phyloP scores from a whole-genome alignment of 1,140 invertebrate species.

The Dreissena polymorpha region DNA sequence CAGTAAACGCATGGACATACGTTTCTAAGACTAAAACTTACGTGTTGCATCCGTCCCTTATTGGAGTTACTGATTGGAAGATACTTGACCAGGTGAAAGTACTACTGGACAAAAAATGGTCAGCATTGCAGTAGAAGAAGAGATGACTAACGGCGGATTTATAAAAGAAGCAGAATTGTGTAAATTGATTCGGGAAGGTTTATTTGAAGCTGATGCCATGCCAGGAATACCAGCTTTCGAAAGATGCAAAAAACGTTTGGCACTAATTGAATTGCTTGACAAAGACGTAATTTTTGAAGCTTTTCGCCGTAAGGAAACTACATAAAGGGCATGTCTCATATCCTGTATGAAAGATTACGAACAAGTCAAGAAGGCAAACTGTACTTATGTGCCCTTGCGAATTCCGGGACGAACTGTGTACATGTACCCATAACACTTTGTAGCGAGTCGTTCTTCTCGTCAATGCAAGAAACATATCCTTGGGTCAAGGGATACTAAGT shows the following conservation, averaged over 20 bases:
- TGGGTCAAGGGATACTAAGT: no score
- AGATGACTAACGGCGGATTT: neutral
- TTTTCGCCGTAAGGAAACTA: neutral
- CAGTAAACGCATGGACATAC: no score
- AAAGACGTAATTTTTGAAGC: conserved; percentile 10
- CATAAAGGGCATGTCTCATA: no score
- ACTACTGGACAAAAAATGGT: neutral
- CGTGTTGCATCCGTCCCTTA: neutral
- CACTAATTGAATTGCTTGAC: conserved; percentile 1
- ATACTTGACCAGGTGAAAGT: conserved; percentile 18
- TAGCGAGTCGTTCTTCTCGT: no score
- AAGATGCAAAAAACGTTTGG: neutral
- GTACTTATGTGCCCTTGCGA: neutral
- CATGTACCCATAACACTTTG: no score
- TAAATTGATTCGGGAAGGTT: no score
- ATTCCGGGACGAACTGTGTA: no score
- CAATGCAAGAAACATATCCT: no score
- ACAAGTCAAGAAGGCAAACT: no score
- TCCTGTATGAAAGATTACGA: no score
- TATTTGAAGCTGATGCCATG: conserved; percentile 10
- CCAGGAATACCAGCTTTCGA: neutral
- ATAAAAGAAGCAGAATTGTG: no score
- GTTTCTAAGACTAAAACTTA: no score
- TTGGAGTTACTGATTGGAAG: conserved; percentile 10
- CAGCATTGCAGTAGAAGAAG: neutral